Conservation (phyloP, 2,113 vertebrate genomes). For the Caloenas nicobarica region DNA sequence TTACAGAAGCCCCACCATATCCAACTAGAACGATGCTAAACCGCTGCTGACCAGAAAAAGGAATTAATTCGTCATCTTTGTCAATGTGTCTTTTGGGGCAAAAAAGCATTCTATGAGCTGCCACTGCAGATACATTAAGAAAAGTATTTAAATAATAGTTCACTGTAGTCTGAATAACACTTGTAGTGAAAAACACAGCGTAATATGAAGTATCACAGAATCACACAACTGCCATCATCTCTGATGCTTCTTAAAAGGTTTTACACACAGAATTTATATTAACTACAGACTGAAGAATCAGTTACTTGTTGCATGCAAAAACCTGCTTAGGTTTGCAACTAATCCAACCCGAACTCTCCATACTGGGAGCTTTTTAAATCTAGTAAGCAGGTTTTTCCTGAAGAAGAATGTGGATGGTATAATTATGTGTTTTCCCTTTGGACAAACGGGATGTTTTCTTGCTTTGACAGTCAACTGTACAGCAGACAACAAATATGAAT, state of each 20-base stretch:
- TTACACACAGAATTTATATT: not conserved
- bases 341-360: not conserved
- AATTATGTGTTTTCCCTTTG: not conserved
- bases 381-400: not conserved
- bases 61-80: not conserved
- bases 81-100: not conserved
- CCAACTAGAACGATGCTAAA: not conserved
- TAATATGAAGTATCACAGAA: not conserved
- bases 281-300: not conserved
- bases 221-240: not conserved
- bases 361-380: not conserved
- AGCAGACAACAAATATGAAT: accelerated
- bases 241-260: not conserved
- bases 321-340: not conserved
- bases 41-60: not conserved
- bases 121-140: not conserved
- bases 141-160: not conserved
- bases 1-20: not conserved
- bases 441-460: not conserved
- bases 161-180: not conserved
- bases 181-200: not conserved
- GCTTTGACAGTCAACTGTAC: not conserved
- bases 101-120: not conserved
- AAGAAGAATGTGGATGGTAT: not conserved
- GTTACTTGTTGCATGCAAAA: not conserved